Percentiles rank a stretch among this genome's conserved stretches.
Evolutionary conservation across 2,797 vertebrate species (phyloP).

Genomic region (Anabacerthia variegaticeps): DNA sequence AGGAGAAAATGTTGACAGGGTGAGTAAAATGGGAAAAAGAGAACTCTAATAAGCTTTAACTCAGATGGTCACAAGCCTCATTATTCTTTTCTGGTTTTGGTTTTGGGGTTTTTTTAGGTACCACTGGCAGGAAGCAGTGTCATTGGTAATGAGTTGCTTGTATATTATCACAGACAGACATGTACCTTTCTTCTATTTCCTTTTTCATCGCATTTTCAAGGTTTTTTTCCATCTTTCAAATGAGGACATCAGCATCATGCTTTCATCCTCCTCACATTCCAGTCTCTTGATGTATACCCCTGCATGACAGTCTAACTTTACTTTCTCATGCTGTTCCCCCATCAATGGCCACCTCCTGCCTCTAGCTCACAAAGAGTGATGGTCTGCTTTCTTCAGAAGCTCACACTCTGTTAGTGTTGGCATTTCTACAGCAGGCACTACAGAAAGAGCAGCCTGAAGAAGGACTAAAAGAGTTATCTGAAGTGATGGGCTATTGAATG

Average conservation of each 20-base stretch:
- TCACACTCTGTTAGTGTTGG: fast-evolving
- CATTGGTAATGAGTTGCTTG: fast-evolving
- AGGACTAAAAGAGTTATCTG: background rate
- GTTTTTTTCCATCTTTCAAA: background rate
- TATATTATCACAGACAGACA: background rate
- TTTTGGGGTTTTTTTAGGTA: background rate
- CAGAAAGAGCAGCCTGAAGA: background rate
- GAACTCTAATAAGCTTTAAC: background rate
- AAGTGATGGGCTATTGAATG: background rate
- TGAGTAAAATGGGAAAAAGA: background rate
- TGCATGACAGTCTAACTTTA: background rate
- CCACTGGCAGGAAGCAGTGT: background rate
- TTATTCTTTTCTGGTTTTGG: background rate
- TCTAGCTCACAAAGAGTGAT: background rate
- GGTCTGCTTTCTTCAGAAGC: background rate
- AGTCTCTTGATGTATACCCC: fast-evolving
- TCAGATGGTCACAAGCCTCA: background rate
- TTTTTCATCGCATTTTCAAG: background rate
- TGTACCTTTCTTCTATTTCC: background rate
- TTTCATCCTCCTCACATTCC: background rate
- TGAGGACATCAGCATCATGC: background rate
- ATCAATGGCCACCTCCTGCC: fast-evolving
- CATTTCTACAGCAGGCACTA: background rate
- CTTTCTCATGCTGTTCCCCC: background rate
- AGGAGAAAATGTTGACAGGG: background rate